Evolutionary conservation across 2,888 invertebrate species (phyloP), one percentile per base, ranked within the genome.

Genomic region (Caenorhabditis sinica): DNA sequence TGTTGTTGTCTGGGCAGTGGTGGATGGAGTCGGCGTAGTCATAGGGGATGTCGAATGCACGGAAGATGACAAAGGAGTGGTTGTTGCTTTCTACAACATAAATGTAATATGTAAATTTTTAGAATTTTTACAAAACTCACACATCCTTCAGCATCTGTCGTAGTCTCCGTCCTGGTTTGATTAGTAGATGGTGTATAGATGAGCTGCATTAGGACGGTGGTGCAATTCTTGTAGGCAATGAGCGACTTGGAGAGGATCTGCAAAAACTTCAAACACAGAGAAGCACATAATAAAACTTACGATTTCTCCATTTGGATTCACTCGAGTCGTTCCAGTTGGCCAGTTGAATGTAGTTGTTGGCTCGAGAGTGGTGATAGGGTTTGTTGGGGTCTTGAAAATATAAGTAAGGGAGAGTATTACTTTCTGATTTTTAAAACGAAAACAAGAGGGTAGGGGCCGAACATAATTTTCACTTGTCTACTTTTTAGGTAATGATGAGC

Each of bases 151-250:
- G 71, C 58, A 58, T 71, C 58, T 6, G 60, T 49, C 8, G 72
- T 60, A 1, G 49, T 49, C 45, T 72, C 72, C 4, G 60, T 60
- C 15, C 72, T 17, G 0, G 72, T 72, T 15, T 28, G 0, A 23
- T 72, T 72, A 8, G 72, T 72, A 1, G 17, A 13, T 13, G 72
- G 60, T 20, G 45, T 60, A 30, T 20, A 72, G 49, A 72, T 58
- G 30, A 72, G n/a, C 28, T 72, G 72, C 60, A 45, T 60, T 17
- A 72, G 33, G 8, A 72, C 72, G 1, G 72, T 72, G 28, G 72
- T 72, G 25, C 72, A 72, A 30, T 72, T 72, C n/a, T 45, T 28
- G 23, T 45, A 72, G 6, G 72, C 72, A 0, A 60, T 45, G 6
- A 72, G 72, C 0, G 60, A 60, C 33, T 72, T 60, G 1, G 72